Evolutionary conservation across 2,113 vertebrate species (phyloP).

Genomic region (Zapus hudsonius): DNA sequence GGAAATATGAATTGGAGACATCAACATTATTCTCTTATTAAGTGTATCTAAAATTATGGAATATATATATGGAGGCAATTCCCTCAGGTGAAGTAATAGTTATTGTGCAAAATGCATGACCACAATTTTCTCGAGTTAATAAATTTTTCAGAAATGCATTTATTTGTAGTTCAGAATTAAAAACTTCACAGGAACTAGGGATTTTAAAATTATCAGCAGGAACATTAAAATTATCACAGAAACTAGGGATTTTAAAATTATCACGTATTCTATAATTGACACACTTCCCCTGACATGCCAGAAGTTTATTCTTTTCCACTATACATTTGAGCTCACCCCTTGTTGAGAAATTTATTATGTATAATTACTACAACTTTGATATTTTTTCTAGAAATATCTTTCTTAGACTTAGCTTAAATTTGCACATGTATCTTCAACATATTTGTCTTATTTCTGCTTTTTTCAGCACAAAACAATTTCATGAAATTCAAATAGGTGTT

Average conservation of each 20-base stretch:
- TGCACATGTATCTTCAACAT: too few species aligned
- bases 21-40: too few species aligned
- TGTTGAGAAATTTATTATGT: not conserved
- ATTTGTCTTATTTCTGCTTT: not conserved
- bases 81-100: not conserved
- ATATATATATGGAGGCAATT: too few species aligned
- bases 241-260: too few species aligned
- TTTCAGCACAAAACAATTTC: not conserved
- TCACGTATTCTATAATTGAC: too few species aligned
- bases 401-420: not conserved
- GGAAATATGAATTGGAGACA: too few species aligned
- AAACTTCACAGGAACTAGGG: not conserved
- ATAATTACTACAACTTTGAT: not conserved
- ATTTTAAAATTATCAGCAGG: not conserved
- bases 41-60: too few species aligned
- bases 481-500: not conserved
- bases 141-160: not conserved
- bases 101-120: not conserved
- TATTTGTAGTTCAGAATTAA: not conserved
- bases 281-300: rapidly evolving
- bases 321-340: too few species aligned
- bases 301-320: rapidly evolving
- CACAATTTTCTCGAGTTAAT: not conserved
- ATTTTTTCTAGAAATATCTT: not conserved
- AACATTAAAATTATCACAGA: too few species aligned